A percentile compares a stretch with the other conserved stretches of the same genome.
These are phyloP conservation scores for Brachionus plicatilis DNA, from an alignment of 1,140 invertebrate genomes.

Conservation along the genomic window DNA sequence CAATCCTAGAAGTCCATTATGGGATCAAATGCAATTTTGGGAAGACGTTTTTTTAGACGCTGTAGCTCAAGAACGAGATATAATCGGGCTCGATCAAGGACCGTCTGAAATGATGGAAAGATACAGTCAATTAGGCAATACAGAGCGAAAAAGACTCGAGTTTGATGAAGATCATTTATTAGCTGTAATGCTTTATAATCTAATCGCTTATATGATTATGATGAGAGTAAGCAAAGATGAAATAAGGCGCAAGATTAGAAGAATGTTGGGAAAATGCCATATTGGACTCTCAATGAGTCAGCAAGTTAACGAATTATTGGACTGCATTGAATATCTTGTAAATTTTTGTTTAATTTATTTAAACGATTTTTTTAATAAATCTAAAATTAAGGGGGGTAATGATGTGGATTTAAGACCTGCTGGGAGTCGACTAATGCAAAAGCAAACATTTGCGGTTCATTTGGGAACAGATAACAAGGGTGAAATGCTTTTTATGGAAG, in stretches of 20 bases:
- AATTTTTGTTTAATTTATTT: background rate
- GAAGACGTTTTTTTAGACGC: slow-evolving; percentile 97
- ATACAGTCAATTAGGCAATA: slow-evolving; percentile 85
- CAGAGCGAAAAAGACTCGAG: slow-evolving; percentile 87
- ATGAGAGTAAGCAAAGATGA: slow-evolving; percentile 78
- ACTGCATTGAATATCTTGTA: slow-evolving; percentile 69
- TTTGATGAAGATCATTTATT: slow-evolving; percentile 94
- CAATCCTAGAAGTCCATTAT: slow-evolving; percentile 69
- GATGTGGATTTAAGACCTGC: slow-evolving; percentile 91
- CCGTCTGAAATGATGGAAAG: slow-evolving; percentile 4
- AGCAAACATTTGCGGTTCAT: slow-evolving; percentile 96
- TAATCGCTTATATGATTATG: slow-evolving; percentile 93
- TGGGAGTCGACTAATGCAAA: slow-evolving; percentile 74
- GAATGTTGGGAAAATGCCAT: slow-evolving; percentile 92
- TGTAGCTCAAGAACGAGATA: slow-evolving; percentile 94
- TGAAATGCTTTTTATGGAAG: slow-evolving; percentile 91
- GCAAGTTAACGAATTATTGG: slow-evolving; percentile 90
- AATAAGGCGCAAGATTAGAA: slow-evolving; percentile 81
- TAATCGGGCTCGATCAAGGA: slow-evolving; percentile 97
- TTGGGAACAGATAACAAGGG: slow-evolving; percentile 79
- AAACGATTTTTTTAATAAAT: background rate
- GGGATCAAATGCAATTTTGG: slow-evolving; percentile 99
- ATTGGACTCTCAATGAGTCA: slow-evolving; percentile 94
- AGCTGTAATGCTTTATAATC: slow-evolving; percentile 89
- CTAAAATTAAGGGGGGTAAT: slow-evolving; percentile 64